phyloP scores from a whole-genome alignment of 2,888 invertebrate species.

The Fragum fragum region DNA sequence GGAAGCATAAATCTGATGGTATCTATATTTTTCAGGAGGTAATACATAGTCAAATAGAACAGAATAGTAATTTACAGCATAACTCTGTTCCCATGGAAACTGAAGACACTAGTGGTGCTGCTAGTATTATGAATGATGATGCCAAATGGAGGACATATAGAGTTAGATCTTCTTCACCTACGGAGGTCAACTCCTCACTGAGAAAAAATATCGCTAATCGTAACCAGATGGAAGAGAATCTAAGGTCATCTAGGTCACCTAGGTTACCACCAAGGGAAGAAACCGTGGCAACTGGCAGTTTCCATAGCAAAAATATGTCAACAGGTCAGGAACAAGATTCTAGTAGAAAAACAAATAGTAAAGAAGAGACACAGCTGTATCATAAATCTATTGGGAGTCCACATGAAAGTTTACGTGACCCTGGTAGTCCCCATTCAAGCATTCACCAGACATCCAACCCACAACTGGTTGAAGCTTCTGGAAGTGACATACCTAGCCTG shows the following conservation, averaged over 20 bases:
- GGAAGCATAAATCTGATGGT: too few relatives aligned
- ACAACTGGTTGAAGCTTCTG: not conserved
- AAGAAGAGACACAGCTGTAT: conserved; percentile 7
- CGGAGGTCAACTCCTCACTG: conserved; percentile 25
- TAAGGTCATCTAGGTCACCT: conserved; percentile 5
- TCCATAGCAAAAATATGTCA: conserved; percentile 11
- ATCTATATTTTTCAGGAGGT: conserved; percentile 27
- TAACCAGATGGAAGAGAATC: not conserved
- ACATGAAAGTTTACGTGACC: conserved; percentile 22
- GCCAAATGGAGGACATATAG: conserved; percentile 10
- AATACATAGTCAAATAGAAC: conserved; percentile 24
- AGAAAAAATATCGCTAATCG: conserved; percentile 30
- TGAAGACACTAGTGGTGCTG: not conserved
- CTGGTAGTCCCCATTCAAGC: conserved; percentile 8
- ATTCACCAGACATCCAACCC: not conserved
- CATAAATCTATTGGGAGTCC: conserved; percentile 34
- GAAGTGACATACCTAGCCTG: not conserved
- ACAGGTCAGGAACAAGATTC: not conserved
- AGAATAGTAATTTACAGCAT: conserved; percentile 5
- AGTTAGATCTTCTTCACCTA: conserved; percentile 26
- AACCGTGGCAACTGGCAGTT: not conserved
- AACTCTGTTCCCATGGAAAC: conserved; percentile 13
- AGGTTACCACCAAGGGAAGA: not conserved
- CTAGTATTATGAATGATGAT: not conserved
- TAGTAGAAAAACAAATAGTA: not conserved